A percentile compares a stretch with the other conserved stretches of the same genome.
Conservation (phyloP, 1,140 invertebrate species). For the Drosophila cardini region DNA sequence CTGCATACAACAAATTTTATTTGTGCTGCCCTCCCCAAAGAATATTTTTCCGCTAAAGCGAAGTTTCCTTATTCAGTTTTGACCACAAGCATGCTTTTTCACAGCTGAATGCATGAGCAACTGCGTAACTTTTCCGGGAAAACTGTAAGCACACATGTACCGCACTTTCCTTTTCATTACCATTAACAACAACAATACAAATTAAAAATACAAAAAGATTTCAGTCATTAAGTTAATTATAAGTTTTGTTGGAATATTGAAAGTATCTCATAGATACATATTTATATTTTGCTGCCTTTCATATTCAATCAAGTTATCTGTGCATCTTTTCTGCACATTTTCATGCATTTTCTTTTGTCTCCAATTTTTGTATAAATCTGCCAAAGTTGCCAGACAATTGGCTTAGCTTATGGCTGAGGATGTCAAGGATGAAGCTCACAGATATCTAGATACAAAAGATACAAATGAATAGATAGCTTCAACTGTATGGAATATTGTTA, state of each 20-base stretch:
- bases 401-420: conserved; percentile 5
- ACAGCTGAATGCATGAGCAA: conserved; percentile 13
- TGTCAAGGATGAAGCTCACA: conserved; percentile 36
- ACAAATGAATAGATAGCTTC: conserved; percentile 32
- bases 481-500: conserved; percentile 74
- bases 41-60: background rate
- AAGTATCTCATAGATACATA: conserved; percentile 7
- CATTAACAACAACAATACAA: no score
- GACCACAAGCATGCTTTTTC: conserved; percentile 23
- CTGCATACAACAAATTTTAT: background rate
- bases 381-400: conserved; percentile 19
- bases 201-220: background rate
- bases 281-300: conserved; percentile 20
- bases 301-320: conserved; percentile 45
- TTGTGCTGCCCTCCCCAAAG: background rate
- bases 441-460: conserved; percentile 7
- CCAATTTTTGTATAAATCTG: conserved; percentile 11
- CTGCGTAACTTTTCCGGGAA: no score
- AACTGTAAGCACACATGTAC: no score
- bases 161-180: background rate
- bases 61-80: conserved; percentile 13
- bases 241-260: conserved; percentile 9
- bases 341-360: conserved; percentile 30
- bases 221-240: conserved; percentile 28
- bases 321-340: conserved; percentile 44